phyloP scores from a whole-genome alignment of 2,113 vertebrate genomes.

The Forbesichthys agassizii region DNA sequence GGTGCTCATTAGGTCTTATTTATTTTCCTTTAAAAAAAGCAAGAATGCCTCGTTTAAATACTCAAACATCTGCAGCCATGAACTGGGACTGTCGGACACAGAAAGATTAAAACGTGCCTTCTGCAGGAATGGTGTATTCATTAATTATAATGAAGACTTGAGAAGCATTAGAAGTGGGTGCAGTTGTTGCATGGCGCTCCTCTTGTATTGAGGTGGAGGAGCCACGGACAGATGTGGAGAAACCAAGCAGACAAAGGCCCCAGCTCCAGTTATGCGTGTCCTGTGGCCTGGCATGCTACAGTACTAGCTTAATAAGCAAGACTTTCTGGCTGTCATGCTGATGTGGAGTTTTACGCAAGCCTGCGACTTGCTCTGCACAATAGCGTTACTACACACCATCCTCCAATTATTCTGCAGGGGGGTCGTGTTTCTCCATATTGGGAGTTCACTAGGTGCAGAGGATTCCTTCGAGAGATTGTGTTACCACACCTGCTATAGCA shows the following conservation, averaged over 20 bases:
- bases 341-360: slow-evolving; percentile 31
- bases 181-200: slow-evolving; percentile 8
- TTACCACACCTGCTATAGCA: slow-evolving; percentile 37
- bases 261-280: slow-evolving; percentile 17
- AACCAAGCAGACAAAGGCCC: slow-evolving; percentile 20
- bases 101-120: too few relatives aligned
- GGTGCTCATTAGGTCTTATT: neutral
- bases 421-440: slow-evolving; percentile 24
- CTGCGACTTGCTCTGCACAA: slow-evolving; percentile 19
- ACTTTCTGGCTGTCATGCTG: slow-evolving; percentile 53
- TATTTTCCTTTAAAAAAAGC: neutral
- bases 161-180: neutral
- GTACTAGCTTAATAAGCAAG: neutral
- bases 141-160: neutral
- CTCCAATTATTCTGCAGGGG: slow-evolving; percentile 1
- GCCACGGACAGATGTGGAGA: slow-evolving; percentile 42
- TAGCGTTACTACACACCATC: too few relatives aligned
- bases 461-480: slow-evolving; percentile 15
- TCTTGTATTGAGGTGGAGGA: neutral
- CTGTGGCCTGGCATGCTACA: slow-evolving; percentile 35
- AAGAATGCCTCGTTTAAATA: neutral
- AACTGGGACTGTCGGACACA: neutral
- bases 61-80: neutral
- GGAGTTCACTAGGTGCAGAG: slow-evolving; percentile 44
- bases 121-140: neutral